phyloP scores from a whole-genome alignment of 2,113 vertebrate genomes.

The Macaca nemestrina region DNA sequence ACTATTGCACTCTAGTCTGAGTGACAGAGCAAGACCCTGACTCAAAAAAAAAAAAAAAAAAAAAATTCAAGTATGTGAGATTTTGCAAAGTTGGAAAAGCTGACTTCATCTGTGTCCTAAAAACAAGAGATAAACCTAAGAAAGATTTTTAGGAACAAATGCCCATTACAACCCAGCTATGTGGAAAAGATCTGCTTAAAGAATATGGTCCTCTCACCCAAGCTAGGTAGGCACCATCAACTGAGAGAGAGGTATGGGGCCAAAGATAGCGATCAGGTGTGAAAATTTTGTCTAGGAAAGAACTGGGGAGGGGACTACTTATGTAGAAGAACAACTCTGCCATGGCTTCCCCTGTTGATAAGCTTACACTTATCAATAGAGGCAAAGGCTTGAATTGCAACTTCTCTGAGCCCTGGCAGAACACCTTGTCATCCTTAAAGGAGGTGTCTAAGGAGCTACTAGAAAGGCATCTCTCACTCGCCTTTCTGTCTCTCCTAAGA shows the following conservation, averaged over 20 bases:
- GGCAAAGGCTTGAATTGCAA: not conserved
- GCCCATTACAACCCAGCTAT: not conserved
- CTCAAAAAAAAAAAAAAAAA: too few species aligned
- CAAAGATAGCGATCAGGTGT: not conserved
- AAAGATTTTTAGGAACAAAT: not conserved
- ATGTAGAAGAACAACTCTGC: not conserved
- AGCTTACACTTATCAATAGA: not conserved
- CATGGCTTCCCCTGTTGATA: not conserved
- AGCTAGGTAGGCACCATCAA: not conserved
- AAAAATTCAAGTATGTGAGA: not conserved
- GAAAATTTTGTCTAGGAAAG: not conserved
- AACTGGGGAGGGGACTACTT: not conserved
- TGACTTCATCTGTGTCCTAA: not conserved
- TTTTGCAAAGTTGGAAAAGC: conserved; percentile 18
- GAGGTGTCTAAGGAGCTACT: not conserved
- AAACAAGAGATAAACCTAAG: not conserved
- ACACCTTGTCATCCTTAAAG: not conserved
- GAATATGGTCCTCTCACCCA: not conserved
- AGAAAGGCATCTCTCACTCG: not conserved
- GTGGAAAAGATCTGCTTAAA: not conserved
- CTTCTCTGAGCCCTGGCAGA: not conserved
- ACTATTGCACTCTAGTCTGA: too few species aligned
- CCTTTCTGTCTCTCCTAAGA: not conserved
- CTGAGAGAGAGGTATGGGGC: not conserved
- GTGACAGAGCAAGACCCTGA: too few species aligned